Percentiles rank a stretch among this genome's conserved stretches.
These are phyloP conservation scores for Ladona fulva DNA, from an alignment of 1,140 invertebrate species.

Conservation along the genomic window DNA sequence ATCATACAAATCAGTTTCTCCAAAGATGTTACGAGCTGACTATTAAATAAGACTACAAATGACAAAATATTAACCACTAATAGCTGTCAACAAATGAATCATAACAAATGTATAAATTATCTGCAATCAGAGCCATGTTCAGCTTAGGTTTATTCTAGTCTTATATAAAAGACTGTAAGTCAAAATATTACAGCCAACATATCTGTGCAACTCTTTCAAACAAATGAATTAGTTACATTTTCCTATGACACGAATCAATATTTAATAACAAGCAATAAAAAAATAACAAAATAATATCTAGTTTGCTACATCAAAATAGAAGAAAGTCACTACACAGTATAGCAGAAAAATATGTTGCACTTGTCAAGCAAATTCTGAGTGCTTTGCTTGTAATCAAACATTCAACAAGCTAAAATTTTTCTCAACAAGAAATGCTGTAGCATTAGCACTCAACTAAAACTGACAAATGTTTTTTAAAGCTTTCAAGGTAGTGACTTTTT, in stretches of 20 bases:
- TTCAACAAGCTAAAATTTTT: not conserved
- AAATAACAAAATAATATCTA: not conserved
- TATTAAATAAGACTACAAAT: too few species aligned
- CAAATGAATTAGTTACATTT: not conserved
- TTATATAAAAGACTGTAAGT: not conserved
- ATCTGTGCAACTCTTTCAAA: not conserved
- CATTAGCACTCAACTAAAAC: not conserved
- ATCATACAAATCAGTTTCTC: too few species aligned
- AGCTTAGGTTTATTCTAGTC: not conserved
- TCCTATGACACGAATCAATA: not conserved
- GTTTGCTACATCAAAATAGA: not conserved
- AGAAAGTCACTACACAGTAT: not conserved
- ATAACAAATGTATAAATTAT: too few species aligned
- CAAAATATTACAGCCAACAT: constrained; percentile 4
- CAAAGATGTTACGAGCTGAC: too few species aligned
- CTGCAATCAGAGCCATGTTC: too few species aligned
- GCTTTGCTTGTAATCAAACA: not conserved
- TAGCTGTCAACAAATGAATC: too few species aligned
- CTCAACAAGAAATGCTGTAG: not conserved
- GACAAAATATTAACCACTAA: too few species aligned
- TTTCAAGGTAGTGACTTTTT: not conserved
- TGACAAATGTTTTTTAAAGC: not conserved
- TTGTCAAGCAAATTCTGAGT: not conserved
- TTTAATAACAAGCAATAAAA: not conserved
- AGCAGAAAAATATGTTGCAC: not conserved